Conservation (phyloP, 2,113 vertebrate genomes). For the Brachypodius melanocephalos region DNA sequence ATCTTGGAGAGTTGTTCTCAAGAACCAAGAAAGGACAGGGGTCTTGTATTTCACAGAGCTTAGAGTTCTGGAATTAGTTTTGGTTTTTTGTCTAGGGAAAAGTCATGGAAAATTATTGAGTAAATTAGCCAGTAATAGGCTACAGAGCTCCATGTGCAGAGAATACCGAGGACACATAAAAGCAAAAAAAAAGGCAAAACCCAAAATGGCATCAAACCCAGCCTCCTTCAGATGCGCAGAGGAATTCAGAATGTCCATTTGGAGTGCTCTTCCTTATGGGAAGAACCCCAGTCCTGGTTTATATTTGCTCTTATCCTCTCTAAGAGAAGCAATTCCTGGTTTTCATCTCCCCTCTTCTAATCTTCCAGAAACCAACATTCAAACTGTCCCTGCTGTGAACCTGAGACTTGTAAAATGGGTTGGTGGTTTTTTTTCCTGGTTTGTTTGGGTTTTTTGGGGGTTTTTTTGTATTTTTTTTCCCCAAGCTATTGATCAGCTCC, state of each 20-base stretch:
- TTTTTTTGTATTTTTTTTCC: background rate
- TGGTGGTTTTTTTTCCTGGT: background rate
- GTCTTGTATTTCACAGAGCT: background rate
- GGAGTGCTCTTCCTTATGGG: background rate
- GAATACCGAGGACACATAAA: background rate
- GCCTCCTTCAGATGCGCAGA: background rate
- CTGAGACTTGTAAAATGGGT: background rate
- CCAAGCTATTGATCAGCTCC: background rate
- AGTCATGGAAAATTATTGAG: background rate
- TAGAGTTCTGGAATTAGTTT: background rate
- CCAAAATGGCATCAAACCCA: background rate
- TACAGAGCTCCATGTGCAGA: background rate
- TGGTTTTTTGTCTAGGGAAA: background rate
- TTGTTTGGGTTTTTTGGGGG: too few species aligned
- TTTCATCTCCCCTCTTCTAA: background rate
- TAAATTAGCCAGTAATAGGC: background rate
- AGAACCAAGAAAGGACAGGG: accelerated
- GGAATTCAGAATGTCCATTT: background rate
- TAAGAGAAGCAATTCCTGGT: background rate
- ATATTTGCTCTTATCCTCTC: background rate
- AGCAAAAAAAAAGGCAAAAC: background rate
- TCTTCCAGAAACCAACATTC: background rate
- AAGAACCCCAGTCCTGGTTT: background rate
- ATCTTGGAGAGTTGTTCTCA: background rate
- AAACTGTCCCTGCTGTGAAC: background rate